phyloP scores from a whole-genome alignment of 2,113 vertebrate species.

The Strigops habroptila region DNA sequence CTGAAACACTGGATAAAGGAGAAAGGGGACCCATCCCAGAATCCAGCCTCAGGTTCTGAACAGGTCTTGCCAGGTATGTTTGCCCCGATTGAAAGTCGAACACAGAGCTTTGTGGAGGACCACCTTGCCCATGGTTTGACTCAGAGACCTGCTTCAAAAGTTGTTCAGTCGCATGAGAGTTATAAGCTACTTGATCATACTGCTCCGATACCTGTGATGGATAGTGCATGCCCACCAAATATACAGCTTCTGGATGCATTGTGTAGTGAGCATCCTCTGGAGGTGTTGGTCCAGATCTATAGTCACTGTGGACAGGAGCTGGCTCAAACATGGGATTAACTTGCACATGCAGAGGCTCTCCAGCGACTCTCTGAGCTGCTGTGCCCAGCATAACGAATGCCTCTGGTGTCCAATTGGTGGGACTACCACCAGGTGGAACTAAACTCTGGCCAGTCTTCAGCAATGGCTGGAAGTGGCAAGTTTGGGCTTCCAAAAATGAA shows the following conservation, averaged over 20 bases:
- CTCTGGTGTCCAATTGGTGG: constrained; percentile 76
- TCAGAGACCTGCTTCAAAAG: constrained; percentile 72
- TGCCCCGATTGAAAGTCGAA: constrained; percentile 84
- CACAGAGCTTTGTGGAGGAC: constrained; percentile 76
- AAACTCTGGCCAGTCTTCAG: constrained; percentile 87
- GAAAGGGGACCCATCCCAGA: constrained; percentile 73
- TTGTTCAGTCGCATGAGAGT: constrained; percentile 56
- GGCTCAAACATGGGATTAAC: constrained; percentile 76
- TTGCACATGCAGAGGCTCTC: constrained; percentile 82
- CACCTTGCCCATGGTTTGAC: constrained; percentile 71
- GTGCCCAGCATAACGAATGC: constrained; percentile 77
- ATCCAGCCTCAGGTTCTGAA: constrained; percentile 81
- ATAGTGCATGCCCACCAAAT: constrained; percentile 77
- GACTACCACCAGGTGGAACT: constrained; percentile 82
- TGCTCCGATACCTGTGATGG: constrained; percentile 75
- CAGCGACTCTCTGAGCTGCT: constrained; percentile 79
- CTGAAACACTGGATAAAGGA: constrained; percentile 71
- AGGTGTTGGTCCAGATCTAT: constrained; percentile 80
- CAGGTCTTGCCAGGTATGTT: constrained; percentile 77
- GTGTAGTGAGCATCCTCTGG: constrained; percentile 83
- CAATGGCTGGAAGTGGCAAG: constrained; percentile 88
- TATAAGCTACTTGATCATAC: constrained; percentile 71
- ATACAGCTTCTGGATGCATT: constrained; percentile 84
- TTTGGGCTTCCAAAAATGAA: constrained; percentile 95
- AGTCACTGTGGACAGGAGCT: constrained; percentile 81